Evolutionary conservation across 2,888 invertebrate species (phyloP).

Genomic region (Archaeoteleia sp.): DNA sequence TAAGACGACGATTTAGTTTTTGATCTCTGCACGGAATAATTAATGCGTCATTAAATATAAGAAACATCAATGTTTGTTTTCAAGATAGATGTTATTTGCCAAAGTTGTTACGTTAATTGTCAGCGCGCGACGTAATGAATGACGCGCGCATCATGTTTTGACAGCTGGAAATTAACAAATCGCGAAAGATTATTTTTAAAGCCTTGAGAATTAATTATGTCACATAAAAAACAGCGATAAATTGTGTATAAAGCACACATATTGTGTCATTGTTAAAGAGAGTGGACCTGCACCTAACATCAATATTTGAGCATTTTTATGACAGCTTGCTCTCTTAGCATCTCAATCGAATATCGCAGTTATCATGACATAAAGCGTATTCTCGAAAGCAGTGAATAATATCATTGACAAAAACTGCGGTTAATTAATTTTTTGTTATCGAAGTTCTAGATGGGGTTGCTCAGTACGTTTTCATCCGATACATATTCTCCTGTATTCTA

Average conservation of each 20-base stretch:
- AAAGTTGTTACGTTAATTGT: conserved; percentile 20
- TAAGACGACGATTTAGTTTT: conserved; percentile 13
- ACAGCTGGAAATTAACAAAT: conserved; percentile 14
- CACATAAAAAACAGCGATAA: not conserved
- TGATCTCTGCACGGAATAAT: conserved; percentile 12
- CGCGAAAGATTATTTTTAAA: not conserved
- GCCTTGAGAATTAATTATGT: conserved; percentile 2
- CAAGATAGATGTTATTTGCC: conserved; percentile 6
- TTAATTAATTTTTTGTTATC: conserved; percentile 50
- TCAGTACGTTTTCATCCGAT: conserved; percentile 56
- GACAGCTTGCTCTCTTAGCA: too few species aligned
- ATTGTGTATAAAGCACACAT: conserved; percentile 3
- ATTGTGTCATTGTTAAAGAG: too few species aligned
- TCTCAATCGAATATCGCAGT: too few species aligned
- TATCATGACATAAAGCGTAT: too few species aligned
- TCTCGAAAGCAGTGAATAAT: too few species aligned
- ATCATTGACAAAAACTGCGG: conserved; percentile 54
- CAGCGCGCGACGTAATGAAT: conserved; percentile 12
- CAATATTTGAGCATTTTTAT: too few species aligned
- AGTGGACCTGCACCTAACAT: too few species aligned
- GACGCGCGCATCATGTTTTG: conserved; percentile 22
- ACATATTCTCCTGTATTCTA: conserved; percentile 51
- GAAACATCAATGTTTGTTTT: conserved; percentile 6
- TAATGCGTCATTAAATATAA: conserved; percentile 11
- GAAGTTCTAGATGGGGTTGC: conserved; percentile 55